phyloP scores from a whole-genome alignment of 2,797 vertebrate genomes.

The Myotis pilosus region DNA sequence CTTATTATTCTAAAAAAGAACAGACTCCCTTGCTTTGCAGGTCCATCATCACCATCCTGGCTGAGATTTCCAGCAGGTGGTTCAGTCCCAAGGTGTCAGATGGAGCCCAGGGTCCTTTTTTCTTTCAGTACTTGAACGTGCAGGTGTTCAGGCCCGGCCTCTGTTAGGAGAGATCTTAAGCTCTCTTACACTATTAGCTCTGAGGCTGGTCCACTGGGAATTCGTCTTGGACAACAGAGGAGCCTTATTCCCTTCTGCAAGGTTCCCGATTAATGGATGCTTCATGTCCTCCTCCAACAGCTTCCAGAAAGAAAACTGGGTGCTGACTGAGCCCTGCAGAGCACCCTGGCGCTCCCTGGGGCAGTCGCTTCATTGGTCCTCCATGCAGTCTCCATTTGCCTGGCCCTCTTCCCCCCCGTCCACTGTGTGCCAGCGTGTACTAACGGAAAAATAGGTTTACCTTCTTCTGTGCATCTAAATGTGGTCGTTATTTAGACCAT shows the following conservation, averaged over 20 bases:
- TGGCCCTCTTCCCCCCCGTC: too few relatives aligned
- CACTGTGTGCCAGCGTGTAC: not conserved
- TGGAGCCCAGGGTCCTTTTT: not conserved
- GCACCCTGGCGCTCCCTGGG: too few relatives aligned
- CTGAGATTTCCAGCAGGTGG: not conserved
- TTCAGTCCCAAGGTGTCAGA: not conserved
- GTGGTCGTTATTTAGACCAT: not conserved
- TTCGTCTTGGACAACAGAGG: not conserved
- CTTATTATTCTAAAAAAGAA: not conserved
- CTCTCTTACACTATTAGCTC: not conserved
- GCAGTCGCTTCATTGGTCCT: too few relatives aligned
- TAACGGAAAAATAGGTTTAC: not conserved
- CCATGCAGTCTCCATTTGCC: fast-evolving
- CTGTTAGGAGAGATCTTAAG: not conserved
- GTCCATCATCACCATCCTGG: not conserved
- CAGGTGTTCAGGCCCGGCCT: not conserved
- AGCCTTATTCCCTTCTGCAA: not conserved
- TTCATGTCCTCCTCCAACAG: not conserved
- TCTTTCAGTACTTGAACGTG: not conserved
- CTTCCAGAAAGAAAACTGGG: not conserved
- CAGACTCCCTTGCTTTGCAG: not conserved
- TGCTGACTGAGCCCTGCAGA: too few relatives aligned
- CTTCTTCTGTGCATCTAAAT: not conserved
- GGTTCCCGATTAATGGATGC: too few relatives aligned
- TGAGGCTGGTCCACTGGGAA: fast-evolving